These are phyloP conservation scores for Sebastes hubbsi DNA, from an alignment of 2,797 vertebrate species.

Conservation along the genomic window DNA sequence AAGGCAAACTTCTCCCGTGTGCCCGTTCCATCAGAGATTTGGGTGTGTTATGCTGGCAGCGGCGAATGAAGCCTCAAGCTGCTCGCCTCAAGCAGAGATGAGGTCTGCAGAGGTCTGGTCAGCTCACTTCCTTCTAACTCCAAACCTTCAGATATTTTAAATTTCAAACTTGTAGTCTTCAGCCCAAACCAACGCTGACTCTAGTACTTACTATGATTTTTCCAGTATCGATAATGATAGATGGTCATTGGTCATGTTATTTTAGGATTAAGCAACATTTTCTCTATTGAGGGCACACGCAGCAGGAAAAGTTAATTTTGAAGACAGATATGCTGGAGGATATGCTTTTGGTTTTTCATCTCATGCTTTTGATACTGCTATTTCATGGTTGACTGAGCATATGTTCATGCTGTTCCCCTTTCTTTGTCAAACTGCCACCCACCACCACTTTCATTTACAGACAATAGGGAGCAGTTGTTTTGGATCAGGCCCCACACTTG, in stretches of 20 bases:
- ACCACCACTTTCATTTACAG: conserved; percentile 2
- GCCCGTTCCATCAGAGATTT: background rate
- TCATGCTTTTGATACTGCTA: background rate
- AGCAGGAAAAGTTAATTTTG: background rate
- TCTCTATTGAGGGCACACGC: background rate
- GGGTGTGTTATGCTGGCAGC: background rate
- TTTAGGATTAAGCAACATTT: background rate
- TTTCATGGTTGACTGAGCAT: background rate
- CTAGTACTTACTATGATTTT: background rate
- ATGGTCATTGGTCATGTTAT: background rate
- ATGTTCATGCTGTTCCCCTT: background rate
- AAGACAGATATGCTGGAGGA: background rate
- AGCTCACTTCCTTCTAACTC: background rate
- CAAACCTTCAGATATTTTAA: background rate
- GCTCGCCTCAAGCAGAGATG: background rate
- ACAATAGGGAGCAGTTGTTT: conserved; percentile 23
- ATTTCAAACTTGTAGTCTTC: background rate
- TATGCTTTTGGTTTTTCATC: background rate
- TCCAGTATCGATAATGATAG: background rate
- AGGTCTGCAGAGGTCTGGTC: too few relatives aligned
- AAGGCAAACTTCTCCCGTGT: background rate
- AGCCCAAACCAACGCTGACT: background rate
- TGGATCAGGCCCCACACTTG: conserved; percentile 2
- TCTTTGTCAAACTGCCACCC: background rate
- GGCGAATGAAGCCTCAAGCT: background rate